Evolutionary conservation across 1,140 invertebrate genomes (phyloP).

Genomic region (Drosophila auraria): DNA sequence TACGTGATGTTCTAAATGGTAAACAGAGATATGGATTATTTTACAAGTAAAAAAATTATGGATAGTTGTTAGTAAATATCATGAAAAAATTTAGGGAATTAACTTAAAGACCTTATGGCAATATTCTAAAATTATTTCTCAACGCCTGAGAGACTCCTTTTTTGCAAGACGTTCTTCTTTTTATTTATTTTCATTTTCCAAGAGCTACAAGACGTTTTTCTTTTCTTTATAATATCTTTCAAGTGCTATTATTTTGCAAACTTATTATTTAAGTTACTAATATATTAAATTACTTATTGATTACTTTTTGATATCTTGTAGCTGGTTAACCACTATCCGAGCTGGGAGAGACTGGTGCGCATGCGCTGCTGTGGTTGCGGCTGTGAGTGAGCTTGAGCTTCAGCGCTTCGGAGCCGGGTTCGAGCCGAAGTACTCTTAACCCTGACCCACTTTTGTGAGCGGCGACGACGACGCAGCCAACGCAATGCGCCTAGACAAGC

Average conservation of each 20-base stretch:
- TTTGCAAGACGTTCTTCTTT: no score
- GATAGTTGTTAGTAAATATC: background rate
- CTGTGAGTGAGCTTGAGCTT: slow-evolving; percentile 1
- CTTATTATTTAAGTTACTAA: no score
- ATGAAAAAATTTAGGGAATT: background rate
- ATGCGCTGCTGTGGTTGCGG: slow-evolving; percentile 30
- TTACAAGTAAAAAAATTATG: background rate
- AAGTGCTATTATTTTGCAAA: background rate
- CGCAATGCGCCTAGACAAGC: slow-evolving; percentile 59
- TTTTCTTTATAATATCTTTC: no score
- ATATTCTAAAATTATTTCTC: background rate
- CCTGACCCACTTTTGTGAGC: slow-evolving; percentile 73
- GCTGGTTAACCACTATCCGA: background rate
- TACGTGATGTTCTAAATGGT: slow-evolving; percentile 27
- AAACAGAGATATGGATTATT: slow-evolving; percentile 15
- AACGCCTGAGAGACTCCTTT: no score
- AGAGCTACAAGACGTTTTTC: no score
- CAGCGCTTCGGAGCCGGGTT: slow-evolving; percentile 27
- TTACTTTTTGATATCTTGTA: background rate
- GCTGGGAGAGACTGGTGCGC: slow-evolving; percentile 37
- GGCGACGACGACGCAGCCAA: slow-evolving; percentile 21
- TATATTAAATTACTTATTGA: background rate
- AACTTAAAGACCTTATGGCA: background rate
- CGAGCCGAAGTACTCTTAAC: slow-evolving; percentile 76
- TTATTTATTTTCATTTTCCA: no score